Evolutionary conservation across 1,140 invertebrate species (phyloP), one percentile per base, ranked within the genome.

Genomic region (Drosophila grimshawi): DNA sequence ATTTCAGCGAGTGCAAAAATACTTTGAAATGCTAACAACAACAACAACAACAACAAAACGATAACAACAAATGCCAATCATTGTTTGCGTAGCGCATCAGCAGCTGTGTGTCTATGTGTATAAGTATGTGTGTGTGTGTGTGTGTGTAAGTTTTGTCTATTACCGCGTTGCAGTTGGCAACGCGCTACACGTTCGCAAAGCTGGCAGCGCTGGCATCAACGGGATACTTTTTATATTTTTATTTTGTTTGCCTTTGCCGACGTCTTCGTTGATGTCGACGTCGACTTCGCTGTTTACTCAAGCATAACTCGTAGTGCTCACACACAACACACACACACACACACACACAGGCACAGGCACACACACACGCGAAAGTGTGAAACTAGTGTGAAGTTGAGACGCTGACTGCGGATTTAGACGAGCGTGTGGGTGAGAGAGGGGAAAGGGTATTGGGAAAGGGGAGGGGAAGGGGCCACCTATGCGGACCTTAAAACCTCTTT

Each of bases 51-150:
- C 49, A 53, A 5, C 64, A 55, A 33, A 70, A 70, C 60, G 77
- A 85, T 85, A 85, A 77, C 81, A 85, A 73, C 73, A 70, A 89
- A 88, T 86, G 83, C 83, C 83, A 88, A 88, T 86, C 83, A 86
- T 86, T 86, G 83, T 83, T 86, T 74, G 79, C 82, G 79, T 83
- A 88, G 82, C 83, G 71, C 82, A 86, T 86, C 82, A 88, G 82
- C 83, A 82, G 76, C 83, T 82, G 78, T 79, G 66, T 73, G 65
- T 46, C 66, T 33, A 45, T 63, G 11, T 8, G 19, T 35, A 10
- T 59, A 37, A 11, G 30, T 33, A 1, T 33, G 10, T 30, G 7
- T n/a, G 30, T 39, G 11, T 48, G 41, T 30, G 32, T 55, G n/a
- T 55, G 29, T 55, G 8, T 55, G 19, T 32, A 19, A 19, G 11